phyloP scores from a whole-genome alignment of 37 sponge, comb jelly and placozoan species.

The Halisarca cf. caerulea region DNA sequence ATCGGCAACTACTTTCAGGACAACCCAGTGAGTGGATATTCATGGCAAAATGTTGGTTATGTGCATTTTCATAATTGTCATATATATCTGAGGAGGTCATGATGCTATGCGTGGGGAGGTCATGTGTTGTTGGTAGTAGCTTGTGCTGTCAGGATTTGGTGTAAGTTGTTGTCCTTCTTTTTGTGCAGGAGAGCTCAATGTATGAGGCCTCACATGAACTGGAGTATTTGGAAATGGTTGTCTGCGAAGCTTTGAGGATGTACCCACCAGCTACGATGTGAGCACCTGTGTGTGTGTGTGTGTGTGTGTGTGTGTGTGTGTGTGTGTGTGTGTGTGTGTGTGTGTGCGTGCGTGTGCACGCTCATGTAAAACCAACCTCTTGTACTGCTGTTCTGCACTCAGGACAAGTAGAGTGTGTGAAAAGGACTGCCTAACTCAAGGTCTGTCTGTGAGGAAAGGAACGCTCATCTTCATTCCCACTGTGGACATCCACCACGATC shows the following conservation, averaged over 20 bases:
- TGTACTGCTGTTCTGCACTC: not conserved
- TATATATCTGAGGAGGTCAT: too few relatives aligned
- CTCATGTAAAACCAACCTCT: too few relatives aligned
- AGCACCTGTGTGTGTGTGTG: not conserved
- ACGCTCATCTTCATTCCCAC: not conserved
- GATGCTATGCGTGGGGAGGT: too few relatives aligned
- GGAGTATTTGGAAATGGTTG: too few relatives aligned
- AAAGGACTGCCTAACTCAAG: not conserved
- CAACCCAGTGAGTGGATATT: constrained; percentile 1
- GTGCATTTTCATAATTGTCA: too few relatives aligned
- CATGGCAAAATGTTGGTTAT: too few relatives aligned
- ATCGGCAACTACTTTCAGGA: constrained; percentile 8
- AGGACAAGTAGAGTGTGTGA: not conserved
- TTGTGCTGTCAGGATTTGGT: too few relatives aligned
- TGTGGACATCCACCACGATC: not conserved
- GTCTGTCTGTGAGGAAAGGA: not conserved
- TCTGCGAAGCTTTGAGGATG: too few relatives aligned
- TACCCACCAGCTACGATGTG: not conserved
- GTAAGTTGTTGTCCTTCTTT: too few relatives aligned
- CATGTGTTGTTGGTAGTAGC: too few relatives aligned
- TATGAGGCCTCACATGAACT: too few relatives aligned
- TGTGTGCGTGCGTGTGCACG: not conserved
- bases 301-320: not conserved
- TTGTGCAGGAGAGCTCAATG: too few relatives aligned
- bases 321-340: constrained; percentile 17